A percentile compares a stretch with the other conserved stretches of the same genome.
These are phyloP conservation scores for Archips crataeganus DNA, from an alignment of 2,888 invertebrate genomes.

Conservation along the genomic window DNA sequence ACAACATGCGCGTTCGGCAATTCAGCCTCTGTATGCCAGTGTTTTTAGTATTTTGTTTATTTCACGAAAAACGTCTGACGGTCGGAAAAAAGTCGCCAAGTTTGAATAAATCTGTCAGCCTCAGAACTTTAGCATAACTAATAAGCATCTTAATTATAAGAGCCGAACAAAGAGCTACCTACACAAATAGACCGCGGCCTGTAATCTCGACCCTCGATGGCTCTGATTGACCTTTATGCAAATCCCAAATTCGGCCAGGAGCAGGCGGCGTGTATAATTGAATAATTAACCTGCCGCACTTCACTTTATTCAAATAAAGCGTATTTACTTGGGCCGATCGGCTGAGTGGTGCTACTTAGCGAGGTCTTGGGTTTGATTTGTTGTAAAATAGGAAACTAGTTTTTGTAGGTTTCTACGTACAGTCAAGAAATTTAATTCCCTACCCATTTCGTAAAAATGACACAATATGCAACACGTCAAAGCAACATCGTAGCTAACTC, in stretches of 20 bases:
- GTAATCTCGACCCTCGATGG: constrained; percentile 65
- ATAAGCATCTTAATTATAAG: constrained; percentile 38
- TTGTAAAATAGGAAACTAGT: neutral
- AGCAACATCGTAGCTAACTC: too few species aligned
- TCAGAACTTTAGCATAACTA: constrained; percentile 16
- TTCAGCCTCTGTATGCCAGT: too few species aligned
- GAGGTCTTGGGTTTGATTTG: neutral
- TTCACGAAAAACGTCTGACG: too few species aligned
- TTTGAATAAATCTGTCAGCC: neutral
- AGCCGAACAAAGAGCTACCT: constrained; percentile 63
- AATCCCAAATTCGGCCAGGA: constrained; percentile 65
- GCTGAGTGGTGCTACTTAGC: neutral
- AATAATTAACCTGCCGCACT: constrained; percentile 75
- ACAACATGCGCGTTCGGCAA: too few species aligned
- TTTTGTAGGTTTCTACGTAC: neutral
- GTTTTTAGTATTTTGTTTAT: too few species aligned
- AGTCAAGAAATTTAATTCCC: too few species aligned
- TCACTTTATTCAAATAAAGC: constrained; percentile 53
- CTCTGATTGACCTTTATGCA: constrained; percentile 79
- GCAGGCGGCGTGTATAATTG: constrained; percentile 66
- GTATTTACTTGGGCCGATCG: constrained; percentile 7
- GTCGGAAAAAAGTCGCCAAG: neutral
- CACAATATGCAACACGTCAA: too few species aligned
- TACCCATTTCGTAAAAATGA: too few species aligned
- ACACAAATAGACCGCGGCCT: constrained; percentile 59